Evolutionary conservation across 2,797 vertebrate species (phyloP), one percentile per base, ranked within the genome.

Genomic region (Pseudomugil gertrudae): DNA sequence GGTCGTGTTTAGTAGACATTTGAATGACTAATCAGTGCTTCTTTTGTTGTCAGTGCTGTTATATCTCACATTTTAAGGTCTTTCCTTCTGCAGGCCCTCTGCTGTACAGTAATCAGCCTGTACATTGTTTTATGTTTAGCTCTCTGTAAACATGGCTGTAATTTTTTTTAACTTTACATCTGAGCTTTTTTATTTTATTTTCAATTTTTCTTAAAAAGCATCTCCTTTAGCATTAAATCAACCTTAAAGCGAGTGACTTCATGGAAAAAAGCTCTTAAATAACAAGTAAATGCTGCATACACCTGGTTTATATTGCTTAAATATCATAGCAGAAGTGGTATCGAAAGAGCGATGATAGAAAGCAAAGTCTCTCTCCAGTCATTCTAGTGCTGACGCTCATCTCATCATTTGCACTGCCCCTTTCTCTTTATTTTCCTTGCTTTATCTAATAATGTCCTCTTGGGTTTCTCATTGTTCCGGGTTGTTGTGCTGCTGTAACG

Each of bases 11-110:
- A 72, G 63, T 52, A 64, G 75, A 74, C 56, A 65, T 78, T 57
- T 71, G 57, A 72, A 70, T 71, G 57, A 74, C 63, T 76, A 74
- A 79, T 79, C 60, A 74, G 54, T 19, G n/a, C 67, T 56, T 79
- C 60, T 72, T 23, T 47, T 21, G 78, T 61, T 63, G 43, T 47
- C 54, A 47, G 24, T 14, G 27, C 56, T 53, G 11, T 53, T 55
- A 27, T 14, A 45, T 32, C 51, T 74, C 71, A 54, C 55, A n/a
- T 72, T 81, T 40, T 59, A 19, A 56, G 30, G 7, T 43, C 15
- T 43, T 43, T 43, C 40, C 17, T 43, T n/a, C 40, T 43, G 40
- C 7, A 43, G 40, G 19, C 19, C 19, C 19, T n/a, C 19, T n/a
- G 19, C 19, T n/a, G 40, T 8, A 2, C 17, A 43, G 15, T 43